Conservation (phyloP, 2,797 vertebrate genomes). For the Anas georgica region DNA sequence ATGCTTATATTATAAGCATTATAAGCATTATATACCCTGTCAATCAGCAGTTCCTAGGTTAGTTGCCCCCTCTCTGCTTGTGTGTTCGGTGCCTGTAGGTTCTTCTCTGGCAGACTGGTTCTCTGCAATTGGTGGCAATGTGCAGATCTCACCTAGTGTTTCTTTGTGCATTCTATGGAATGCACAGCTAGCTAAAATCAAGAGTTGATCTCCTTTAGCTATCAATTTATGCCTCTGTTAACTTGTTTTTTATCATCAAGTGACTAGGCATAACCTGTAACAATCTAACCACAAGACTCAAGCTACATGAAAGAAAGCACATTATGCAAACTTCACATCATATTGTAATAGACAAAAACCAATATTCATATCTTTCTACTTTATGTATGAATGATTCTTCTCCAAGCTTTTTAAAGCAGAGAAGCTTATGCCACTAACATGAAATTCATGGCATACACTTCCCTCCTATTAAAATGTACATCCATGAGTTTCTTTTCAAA, state of each 20-base stretch:
- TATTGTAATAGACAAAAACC: neutral
- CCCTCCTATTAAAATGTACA: slow-evolving; percentile 19
- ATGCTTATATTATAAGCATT: no score
- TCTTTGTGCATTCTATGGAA: neutral
- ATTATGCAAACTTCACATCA: neutral
- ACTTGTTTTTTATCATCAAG: neutral
- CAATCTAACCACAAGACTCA: neutral
- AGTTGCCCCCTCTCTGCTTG: neutral
- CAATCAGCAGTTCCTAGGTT: neutral
- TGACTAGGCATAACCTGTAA: neutral
- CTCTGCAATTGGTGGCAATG: neutral
- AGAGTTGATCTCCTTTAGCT: neutral
- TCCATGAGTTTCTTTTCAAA: neutral
- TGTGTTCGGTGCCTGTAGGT: neutral
- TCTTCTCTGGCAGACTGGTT: neutral
- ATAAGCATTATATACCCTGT: no score
- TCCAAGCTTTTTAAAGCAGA: neutral
- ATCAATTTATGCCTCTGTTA: neutral
- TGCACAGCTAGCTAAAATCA: neutral
- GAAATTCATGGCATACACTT: neutral
- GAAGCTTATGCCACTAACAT: neutral
- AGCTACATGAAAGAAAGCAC: neutral
- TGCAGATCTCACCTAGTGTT: neutral
- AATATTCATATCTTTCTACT: neutral
- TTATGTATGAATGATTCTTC: neutral